Evolutionary conservation across 2,113 vertebrate genomes (phyloP).

Genomic region (Epinephelus moara): DNA sequence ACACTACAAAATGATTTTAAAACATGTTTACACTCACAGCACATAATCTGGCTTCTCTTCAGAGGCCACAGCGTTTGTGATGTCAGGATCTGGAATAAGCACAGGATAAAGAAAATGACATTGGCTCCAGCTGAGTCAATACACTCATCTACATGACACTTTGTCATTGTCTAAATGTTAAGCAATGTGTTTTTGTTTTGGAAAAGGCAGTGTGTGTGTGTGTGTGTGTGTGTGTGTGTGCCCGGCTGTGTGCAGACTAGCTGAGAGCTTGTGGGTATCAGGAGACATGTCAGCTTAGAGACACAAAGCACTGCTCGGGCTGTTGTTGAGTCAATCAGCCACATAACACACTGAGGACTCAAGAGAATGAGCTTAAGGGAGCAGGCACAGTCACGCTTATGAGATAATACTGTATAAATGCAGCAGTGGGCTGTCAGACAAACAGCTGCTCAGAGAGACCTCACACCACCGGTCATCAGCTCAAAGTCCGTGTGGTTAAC

Average conservation of each 20-base stretch:
- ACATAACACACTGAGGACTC: constrained; percentile 68
- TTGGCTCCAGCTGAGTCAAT: constrained; percentile 2
- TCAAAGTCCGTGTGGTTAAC: constrained; percentile 28
- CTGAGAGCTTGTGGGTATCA: constrained; percentile 58
- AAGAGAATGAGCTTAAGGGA: constrained; percentile 60
- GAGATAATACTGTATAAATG: constrained; percentile 58
- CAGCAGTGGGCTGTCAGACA: constrained; percentile 22
- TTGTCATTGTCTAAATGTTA: constrained; percentile 23
- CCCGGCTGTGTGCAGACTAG: constrained; percentile 24
- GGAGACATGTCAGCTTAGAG: constrained; percentile 68
- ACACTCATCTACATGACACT: not conserved
- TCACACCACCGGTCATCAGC: constrained; percentile 19
- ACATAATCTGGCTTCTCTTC: constrained; percentile 81
- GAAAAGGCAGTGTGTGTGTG: constrained; percentile 15
- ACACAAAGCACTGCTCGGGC: constrained; percentile 48
- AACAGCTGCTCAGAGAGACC: constrained; percentile 14
- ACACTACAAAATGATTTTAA: not conserved
- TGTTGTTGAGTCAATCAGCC: constrained; percentile 78
- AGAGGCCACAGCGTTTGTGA: constrained; percentile 61
- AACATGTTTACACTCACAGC: constrained; percentile 71
- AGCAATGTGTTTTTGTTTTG: constrained; percentile 61
- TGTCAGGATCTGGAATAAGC: constrained; percentile 69
- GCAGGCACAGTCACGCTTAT: constrained; percentile 56
- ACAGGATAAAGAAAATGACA: constrained; percentile 14
- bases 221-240: not conserved